Conservation (phyloP, 2,888 invertebrate genomes). For the Drosophila formosana region DNA sequence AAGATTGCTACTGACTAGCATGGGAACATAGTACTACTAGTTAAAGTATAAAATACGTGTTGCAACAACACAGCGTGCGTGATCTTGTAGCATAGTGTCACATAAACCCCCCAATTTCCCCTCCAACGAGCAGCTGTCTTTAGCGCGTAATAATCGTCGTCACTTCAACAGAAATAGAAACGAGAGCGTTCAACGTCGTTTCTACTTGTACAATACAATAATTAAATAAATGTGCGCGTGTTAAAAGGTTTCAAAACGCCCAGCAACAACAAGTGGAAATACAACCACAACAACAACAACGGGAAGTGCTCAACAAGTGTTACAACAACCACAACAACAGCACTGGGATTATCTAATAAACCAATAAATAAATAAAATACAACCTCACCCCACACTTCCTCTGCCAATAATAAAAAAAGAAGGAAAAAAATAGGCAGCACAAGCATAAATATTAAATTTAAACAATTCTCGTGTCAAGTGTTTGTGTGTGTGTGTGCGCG, state of each 20-base stretch:
- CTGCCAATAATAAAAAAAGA: constrained; percentile 43
- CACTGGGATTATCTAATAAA: constrained; percentile 76
- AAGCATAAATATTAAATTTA: constrained; percentile 53
- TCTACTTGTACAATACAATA: constrained; percentile 39
- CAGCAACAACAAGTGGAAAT: constrained; percentile 64
- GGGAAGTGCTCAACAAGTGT: constrained; percentile 78
- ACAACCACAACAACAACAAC: constrained; percentile 36
- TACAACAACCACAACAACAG: constrained; percentile 35
- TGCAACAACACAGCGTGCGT: constrained; percentile 12
- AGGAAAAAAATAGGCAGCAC: constrained; percentile 57
- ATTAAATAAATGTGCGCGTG: constrained; percentile 63
- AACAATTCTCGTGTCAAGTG: constrained; percentile 65
- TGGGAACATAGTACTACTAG: constrained; percentile 29
- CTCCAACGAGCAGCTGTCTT: neutral
- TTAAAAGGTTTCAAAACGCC: constrained; percentile 44
- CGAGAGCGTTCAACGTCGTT: constrained; percentile 29
- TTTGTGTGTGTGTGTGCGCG: constrained; percentile 30
- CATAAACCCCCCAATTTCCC: constrained; percentile 21
- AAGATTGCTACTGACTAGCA: constrained; percentile 31
- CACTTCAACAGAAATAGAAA: constrained; percentile 37
- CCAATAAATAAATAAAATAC: constrained; percentile 49
- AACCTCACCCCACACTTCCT: constrained; percentile 33
- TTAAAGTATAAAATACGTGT: constrained; percentile 29
- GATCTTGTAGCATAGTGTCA: constrained; percentile 34
- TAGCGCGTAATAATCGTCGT: constrained; percentile 34